Conservation (phyloP, 2,113 vertebrate genomes). For the Monopterus albus region DNA sequence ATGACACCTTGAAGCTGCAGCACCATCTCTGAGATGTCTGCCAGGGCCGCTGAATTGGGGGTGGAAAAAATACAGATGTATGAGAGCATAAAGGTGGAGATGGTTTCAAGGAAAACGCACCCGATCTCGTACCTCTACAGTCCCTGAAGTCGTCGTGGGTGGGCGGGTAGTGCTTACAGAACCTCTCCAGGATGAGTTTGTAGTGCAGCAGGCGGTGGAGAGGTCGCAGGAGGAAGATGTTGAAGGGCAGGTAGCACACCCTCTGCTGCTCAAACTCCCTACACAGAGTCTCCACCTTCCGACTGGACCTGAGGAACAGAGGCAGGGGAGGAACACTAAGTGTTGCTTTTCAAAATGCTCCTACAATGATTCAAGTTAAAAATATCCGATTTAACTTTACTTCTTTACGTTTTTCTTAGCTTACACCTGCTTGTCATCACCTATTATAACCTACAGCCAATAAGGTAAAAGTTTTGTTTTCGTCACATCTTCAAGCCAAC, state of each 20-base stretch:
- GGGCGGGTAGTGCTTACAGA: slow-evolving; percentile 94
- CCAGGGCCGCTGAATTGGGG: slow-evolving; percentile 86
- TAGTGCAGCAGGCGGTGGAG: slow-evolving; percentile 97
- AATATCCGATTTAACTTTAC: no score
- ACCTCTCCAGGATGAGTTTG: slow-evolving; percentile 94
- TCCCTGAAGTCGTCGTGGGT: slow-evolving; percentile 92
- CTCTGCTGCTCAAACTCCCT: slow-evolving; percentile 96
- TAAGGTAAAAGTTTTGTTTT: no score
- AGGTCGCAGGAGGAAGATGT: slow-evolving; percentile 94
- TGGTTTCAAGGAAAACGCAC: neutral
- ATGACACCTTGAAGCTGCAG: slow-evolving; percentile 91
- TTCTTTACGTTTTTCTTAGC: no score
- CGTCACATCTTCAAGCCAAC: no score
- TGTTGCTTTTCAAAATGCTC: no score
- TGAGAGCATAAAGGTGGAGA: neutral
- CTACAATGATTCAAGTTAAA: no score
- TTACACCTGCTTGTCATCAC: no score
- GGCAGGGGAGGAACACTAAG: no score
- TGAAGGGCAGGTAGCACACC: slow-evolving; percentile 95
- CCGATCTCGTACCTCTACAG: slow-evolving; percentile 85
- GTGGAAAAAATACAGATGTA: no score
- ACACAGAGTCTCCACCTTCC: slow-evolving; percentile 87
- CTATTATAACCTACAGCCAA: no score
- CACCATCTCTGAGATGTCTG: slow-evolving; percentile 93
- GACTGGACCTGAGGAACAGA: slow-evolving; percentile 78